These are phyloP conservation scores for Isichthys henryi DNA, from an alignment of 2,113 vertebrate genomes.

Conservation along the genomic window DNA sequence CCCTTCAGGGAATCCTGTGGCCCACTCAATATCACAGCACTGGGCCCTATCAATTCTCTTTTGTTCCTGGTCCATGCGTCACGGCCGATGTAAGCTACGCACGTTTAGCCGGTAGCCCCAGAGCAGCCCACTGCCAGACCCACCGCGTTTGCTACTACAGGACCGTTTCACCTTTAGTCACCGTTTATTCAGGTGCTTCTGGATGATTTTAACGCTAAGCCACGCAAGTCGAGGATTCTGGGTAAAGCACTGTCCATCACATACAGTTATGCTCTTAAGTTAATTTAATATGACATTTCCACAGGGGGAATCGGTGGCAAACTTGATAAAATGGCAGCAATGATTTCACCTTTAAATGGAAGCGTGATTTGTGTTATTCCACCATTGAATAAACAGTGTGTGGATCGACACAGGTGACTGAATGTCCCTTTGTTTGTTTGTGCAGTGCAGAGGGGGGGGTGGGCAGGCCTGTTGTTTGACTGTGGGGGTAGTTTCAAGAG, in stretches of 20 bases:
- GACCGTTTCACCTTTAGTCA: not conserved
- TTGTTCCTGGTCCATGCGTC: not conserved
- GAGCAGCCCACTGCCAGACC: constrained; percentile 3
- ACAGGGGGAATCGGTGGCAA: not conserved
- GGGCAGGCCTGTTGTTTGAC: not conserved
- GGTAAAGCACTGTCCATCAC: not conserved
- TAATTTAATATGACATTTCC: not conserved
- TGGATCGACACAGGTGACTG: not conserved
- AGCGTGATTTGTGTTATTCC: not conserved
- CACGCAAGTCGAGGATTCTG: not conserved
- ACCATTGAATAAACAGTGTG: not conserved
- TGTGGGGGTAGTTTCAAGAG: not conserved
- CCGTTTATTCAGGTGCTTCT: not conserved
- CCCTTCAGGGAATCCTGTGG: not conserved
- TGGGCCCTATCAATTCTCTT: not conserved
- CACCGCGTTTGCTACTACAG: not conserved
- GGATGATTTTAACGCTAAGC: not conserved
- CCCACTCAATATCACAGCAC: not conserved
- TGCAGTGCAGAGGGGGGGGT: not conserved
- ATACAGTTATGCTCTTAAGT: not conserved
- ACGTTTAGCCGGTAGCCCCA: not conserved
- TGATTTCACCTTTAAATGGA: not conserved
- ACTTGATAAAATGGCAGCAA: not conserved
- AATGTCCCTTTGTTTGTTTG: not conserved
- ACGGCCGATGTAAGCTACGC: not conserved